Conservation (phyloP, 2,113 vertebrate genomes). For the Sisor rabdophorus region DNA sequence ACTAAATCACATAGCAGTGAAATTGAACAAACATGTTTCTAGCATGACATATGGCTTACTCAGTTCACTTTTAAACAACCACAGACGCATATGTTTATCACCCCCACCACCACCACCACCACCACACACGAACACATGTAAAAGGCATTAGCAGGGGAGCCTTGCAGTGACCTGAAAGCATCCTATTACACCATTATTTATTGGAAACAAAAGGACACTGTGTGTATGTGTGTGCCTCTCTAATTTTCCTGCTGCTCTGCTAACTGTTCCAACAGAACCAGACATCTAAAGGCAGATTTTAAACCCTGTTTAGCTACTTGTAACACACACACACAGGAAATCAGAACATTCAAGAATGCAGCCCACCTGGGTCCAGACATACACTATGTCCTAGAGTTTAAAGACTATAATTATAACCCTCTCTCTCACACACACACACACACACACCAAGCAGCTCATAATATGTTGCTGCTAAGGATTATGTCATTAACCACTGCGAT, state of each 20-base stretch:
- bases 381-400: slow-evolving; percentile 40
- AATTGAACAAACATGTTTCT: slow-evolving; percentile 1
- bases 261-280: slow-evolving; percentile 30
- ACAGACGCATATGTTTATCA: not conserved
- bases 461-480: slow-evolving; percentile 27
- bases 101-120: not conserved
- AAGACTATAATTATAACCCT: slow-evolving; percentile 43
- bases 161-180: slow-evolving; percentile 36
- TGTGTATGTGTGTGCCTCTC: slow-evolving; percentile 35
- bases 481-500: slow-evolving; percentile 35
- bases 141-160: slow-evolving; percentile 40
- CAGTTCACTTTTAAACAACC: not conserved
- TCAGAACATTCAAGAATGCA: slow-evolving; percentile 45
- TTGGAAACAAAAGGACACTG: slow-evolving; percentile 45
- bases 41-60: not conserved
- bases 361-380: slow-evolving; percentile 48
- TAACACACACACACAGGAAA: slow-evolving; percentile 16
- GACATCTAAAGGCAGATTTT: slow-evolving; percentile 33
- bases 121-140: slow-evolving; percentile 31
- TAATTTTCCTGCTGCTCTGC: slow-evolving; percentile 26
- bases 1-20: not conserved
- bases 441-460: slow-evolving; percentile 21
- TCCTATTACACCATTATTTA: slow-evolving; percentile 34
- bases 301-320: slow-evolving; percentile 20
- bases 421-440: slow-evolving; percentile 13